Evolutionary conservation across 1,140 invertebrate species (phyloP), one percentile per base, ranked within the genome.

Genomic region (Pseudomyrmex sp.): DNA sequence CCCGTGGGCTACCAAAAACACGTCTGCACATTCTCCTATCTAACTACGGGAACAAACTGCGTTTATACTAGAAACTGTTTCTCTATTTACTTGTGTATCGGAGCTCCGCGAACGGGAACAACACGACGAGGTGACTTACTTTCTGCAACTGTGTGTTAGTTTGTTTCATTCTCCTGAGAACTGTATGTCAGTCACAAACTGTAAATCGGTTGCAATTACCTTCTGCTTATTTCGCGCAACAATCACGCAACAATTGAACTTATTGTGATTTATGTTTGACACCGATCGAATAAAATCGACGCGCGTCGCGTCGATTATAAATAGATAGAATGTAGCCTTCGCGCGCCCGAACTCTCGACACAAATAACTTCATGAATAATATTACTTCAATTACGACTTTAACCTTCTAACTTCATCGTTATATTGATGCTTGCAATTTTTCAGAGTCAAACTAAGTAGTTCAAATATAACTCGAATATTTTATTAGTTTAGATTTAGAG

Each of bases 1-100:
- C 66, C 54, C 66, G 44, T 70, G 66, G 66, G 76, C 2, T 80
- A 80, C 44, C 66, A 72, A 80, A 70, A 80, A 70, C 76, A 80
- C 26, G 18, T 10, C 44, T 18, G 10, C 70, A 50, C 59, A 46
- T 59, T 72, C 54, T 13, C 1, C 56, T 35, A 59, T 18, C 44
- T 70, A 80, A 80, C 46, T 80, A 72, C 23, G 8, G 20, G 15
- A 46, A 70, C 65, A 80, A 80, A 72, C 59, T 80, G 54, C 65
- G 15, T 80, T 58, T 80, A 80, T 44, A 46, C n/a, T 7, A 7
- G 66, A 80, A 72, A 70, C 44, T 72, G 66, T 70, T 35, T 70
- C 23, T 54, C 54, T 80, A 35, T 72, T 80, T 80, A 61, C 66
- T 61, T 70, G 26, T 48, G 61, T 35, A 13, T 8, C 50, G 18